Base-by-base conservation (phyloP, 2,113 vertebrate genomes). In the Peromyscus leucopus region DNA sequence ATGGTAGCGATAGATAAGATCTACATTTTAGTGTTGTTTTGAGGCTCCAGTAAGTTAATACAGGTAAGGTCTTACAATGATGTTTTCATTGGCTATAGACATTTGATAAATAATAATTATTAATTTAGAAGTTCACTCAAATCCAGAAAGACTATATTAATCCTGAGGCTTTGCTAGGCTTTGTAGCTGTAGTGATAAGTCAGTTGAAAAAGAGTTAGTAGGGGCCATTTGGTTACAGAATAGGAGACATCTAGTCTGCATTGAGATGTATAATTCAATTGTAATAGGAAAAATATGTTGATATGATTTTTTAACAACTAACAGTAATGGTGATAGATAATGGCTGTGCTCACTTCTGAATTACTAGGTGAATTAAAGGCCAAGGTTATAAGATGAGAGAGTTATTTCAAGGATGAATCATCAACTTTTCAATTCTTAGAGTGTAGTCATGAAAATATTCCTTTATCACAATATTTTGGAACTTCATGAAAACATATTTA, bases 381-480 rank as follows among this genome's bases (percentile, higher is more conserved):
- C 83, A 7, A 0, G 13, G 28, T 76, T 59, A 21, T 65, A 86
- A 95, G 63, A 97, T 63, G 61, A 97, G 85, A 96, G 90, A 80
- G 90, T 95, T 95, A 74, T 90, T 92, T 94, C 67, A 42, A 90
- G 89, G 79, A 89, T 95, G 96, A 97, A 79, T 97, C 90, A 97
- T 85, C 83, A 59, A 33, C 36, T 92, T 94, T 90, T 89, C 39
- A 71, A 76, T 75, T 80, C 31, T 59, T 74, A 63, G 69, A 31
- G 11, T 33, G 91, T 31, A 74, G 7, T 87, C 85, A 87, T 36
- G 9, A 90, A 93, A 92, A 69, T 39, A 89, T 36, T 33, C 9
- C 5, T 85, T 92, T 72, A 78, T 87, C 36, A 63, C 13, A 71
- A 82, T 69, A 76, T 89, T 91, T 97, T 84, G 11, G 12, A 46